Evolutionary conservation across 2,797 vertebrate genomes (phyloP), one percentile per base, ranked within the genome.

Genomic region (Siniperca undulata): DNA sequence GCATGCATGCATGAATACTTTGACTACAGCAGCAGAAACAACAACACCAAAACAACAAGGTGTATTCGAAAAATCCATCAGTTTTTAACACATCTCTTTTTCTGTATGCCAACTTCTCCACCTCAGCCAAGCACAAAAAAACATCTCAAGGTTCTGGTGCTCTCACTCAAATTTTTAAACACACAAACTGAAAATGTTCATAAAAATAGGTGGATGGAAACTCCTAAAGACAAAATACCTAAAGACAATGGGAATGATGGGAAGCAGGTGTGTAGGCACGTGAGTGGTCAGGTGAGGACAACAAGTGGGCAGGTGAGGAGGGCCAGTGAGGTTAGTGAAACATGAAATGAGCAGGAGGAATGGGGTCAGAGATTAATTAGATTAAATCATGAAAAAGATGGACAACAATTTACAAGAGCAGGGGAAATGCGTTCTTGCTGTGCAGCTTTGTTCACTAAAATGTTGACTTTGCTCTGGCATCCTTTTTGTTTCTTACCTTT

Each of bases 41-140:
- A 27, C 12, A 16, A 19, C 62, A 36, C 40, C 7, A 13, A 40
- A 27, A 52, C 46, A 62, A 11, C 71, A 34, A 59, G 40, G 38
- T 71, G 24, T 46, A 14, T 71, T 30, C 3, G 36, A 70, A 20
- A 71, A 62, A 68, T 13, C 8, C 24, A 40, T 44, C 34, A 7
- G 48, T 30, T 74, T 74, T 75, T 14, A 20, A 44, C 52, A 56
- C 34, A 53, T 69, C 56, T 52, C 17, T 52, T 69, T 50, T 14
- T 68, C 27, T 38, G 22, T 19, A 13, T 36, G 38, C 12, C 6
- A 59, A 24, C 14, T 20, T 58, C 7, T 46, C 16, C 20, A 36
- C 20, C 36, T 52, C 46, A 62, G n/a, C 22, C 14, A 42, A 34
- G 36, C 30, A 0, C 1, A 11, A 2, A 48, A 58, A 58, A 67